Percentiles rank a stretch among this genome's conserved stretches.
Evolutionary conservation across 2,797 vertebrate genomes (phyloP).

Genomic region (Tangara arthus): DNA sequence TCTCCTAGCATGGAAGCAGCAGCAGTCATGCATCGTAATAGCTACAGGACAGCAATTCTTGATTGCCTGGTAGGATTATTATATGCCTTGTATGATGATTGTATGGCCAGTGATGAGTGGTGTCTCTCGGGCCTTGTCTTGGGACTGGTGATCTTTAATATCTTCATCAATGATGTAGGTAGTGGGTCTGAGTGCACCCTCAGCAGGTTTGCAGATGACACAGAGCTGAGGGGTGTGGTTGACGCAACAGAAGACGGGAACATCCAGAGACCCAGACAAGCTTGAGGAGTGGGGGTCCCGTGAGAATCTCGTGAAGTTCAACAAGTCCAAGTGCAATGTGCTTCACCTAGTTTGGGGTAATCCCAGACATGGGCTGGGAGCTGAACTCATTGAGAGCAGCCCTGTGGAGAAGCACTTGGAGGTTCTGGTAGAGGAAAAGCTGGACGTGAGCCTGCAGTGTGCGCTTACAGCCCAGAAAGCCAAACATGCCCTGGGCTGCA

Average conservation of each 20-base stretch:
- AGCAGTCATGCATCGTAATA: not conserved
- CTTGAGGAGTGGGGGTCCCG: fast-evolving
- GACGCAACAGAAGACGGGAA: too few species aligned
- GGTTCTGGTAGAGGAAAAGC: not conserved
- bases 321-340: not conserved
- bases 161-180: not conserved
- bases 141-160: not conserved
- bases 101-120: not conserved
- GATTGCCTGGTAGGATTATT: not conserved
- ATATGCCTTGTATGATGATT: not conserved
- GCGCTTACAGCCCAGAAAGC: fast-evolving
- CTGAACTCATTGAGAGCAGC: not conserved
- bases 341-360: not conserved
- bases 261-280: not conserved
- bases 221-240: not conserved
- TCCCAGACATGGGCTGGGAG: not conserved
- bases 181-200: not conserved
- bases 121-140: not conserved
- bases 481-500: not conserved
- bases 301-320: not conserved
- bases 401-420: not conserved
- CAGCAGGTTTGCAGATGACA: not conserved
- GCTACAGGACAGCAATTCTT: not conserved
- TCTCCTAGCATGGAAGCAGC: not conserved
- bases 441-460: not conserved